These are phyloP conservation scores for Andrena hattorfiana DNA, from an alignment of 2,888 invertebrate species.

Conservation along the genomic window DNA sequence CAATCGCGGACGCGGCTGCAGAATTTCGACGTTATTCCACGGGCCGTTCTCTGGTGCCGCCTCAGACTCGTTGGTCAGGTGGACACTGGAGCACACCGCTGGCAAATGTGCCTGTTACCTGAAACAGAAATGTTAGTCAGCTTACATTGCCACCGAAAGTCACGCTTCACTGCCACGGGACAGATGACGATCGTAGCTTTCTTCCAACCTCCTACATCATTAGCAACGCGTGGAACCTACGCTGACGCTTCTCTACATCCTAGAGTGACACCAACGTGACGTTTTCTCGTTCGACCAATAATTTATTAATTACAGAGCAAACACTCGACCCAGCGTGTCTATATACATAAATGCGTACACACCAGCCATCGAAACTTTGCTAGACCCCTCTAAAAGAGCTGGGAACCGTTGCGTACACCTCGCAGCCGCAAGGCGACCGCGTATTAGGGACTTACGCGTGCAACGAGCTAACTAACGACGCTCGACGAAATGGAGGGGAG, in stretches of 20 bases:
- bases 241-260: not conserved
- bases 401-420: not conserved
- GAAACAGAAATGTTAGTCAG: conserved; percentile 77
- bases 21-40: conserved; percentile 80
- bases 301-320: conserved; percentile 25
- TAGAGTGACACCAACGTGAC: not conserved
- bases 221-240: not conserved
- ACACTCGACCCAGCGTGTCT: not conserved
- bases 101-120: conserved; percentile 76
- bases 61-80: conserved; percentile 79
- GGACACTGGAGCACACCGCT: conserved; percentile 76
- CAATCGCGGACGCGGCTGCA: conserved; percentile 76
- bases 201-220: not conserved
- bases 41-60: conserved; percentile 78
- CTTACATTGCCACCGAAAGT: not conserved
- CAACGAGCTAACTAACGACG: not conserved
- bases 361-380: not conserved
- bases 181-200: not conserved
- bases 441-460: not conserved
- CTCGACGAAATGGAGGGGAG: not conserved
- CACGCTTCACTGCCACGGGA: not conserved
- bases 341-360: not conserved
- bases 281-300: not conserved
- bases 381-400: not conserved
- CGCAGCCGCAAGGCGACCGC: not conserved